Percentiles rank a stretch among this genome's conserved stretches.
Evolutionary conservation across 2,797 vertebrate genomes (phyloP).

Genomic region (Enteromius thamalakanensis): DNA sequence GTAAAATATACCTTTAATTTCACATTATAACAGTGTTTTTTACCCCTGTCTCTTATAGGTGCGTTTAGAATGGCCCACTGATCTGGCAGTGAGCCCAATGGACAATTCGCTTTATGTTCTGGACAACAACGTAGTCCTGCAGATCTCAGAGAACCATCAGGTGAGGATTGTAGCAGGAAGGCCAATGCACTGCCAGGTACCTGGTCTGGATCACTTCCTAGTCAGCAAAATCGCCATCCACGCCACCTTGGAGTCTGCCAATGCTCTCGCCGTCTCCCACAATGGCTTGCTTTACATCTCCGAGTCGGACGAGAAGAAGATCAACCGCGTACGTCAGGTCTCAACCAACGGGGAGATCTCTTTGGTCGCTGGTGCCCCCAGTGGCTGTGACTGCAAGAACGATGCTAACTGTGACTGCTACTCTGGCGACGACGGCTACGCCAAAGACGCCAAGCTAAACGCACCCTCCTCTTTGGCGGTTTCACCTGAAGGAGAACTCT

Average conservation of each 20-base stretch:
- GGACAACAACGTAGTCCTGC: conserved; percentile 96
- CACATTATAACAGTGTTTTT: neutral
- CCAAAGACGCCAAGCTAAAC: conserved; percentile 95
- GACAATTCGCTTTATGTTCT: conserved; percentile 96
- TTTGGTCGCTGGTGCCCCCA: conserved; percentile 91
- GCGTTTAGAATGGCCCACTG: conserved; percentile 97
- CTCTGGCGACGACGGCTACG: conserved; percentile 95
- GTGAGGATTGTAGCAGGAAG: conserved; percentile 94
- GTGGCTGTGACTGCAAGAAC: conserved; percentile 96
- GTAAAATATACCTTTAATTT: neutral
- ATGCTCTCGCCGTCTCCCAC: conserved; percentile 91
- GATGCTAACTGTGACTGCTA: conserved; percentile 98
- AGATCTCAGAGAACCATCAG: conserved; percentile 98
- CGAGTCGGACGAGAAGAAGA: conserved; percentile 97
- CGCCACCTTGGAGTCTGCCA: conserved; percentile 93
- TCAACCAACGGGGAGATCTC: conserved; percentile 95
- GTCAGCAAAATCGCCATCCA: conserved; percentile 95
- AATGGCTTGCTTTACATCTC: conserved; percentile 92
- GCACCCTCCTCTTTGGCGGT: conserved; percentile 90
- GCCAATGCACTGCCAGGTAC: conserved; percentile 98
- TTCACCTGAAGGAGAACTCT: conserved; percentile 93
- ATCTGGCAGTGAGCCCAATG: conserved; percentile 94
- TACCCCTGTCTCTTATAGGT: conserved; percentile 75
- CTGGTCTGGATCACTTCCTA: conserved; percentile 95
- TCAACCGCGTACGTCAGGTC: conserved; percentile 94